Evolutionary conservation across 2,797 vertebrate genomes (phyloP), one percentile per base, ranked within the genome.

Genomic region (Malacoctenus gilli): DNA sequence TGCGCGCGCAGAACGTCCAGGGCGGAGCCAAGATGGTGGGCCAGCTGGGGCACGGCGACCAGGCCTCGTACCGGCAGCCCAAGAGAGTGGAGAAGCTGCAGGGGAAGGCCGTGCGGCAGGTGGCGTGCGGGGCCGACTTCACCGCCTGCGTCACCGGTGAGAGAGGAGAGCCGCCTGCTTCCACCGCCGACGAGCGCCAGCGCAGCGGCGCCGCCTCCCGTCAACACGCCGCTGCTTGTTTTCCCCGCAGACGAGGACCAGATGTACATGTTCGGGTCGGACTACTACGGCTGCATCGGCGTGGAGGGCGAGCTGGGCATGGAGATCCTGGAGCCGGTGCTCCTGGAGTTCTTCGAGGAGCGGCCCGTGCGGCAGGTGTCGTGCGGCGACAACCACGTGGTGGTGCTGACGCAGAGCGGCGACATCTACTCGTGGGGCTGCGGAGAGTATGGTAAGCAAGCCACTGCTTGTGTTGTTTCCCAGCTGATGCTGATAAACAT

Each of bases 201-300:
- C 20, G 35, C 46, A 41, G 8, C 5, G 9, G 8, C 36, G 18
- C 19, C 28, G 12, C 34, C 20, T 20, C 25, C 25, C 9, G 25
- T n/a, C n/a, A n/a, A 28, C 5, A 23, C 25, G 5, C 14, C 43
- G 20, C n/a, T 47, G 28, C 21, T 28, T 32, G 22, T 34, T 61
- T 39, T 39, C n/a, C n/a, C n/a, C 76, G 19, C 86, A 99, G 97
- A 98, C 74, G 97, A 99, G 79, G 97, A 96, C 80, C 96, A 99
- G 85, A 90, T 97, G 77, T 99, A 98, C 88, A 94, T 95, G 87
- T 99, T 98, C 58, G 97, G 97, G 49, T 99, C 97, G 0, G 96
- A 99, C 83, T 99, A 99, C 71, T 98, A 99, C 0, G 97, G 97
- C 77, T 98, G 96, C 83, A 92, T 99, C n/a, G 97, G 97, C 0